These are phyloP conservation scores for Pelmatolapia mariae DNA, from an alignment of 2,113 vertebrate genomes.

Conservation along the genomic window DNA sequence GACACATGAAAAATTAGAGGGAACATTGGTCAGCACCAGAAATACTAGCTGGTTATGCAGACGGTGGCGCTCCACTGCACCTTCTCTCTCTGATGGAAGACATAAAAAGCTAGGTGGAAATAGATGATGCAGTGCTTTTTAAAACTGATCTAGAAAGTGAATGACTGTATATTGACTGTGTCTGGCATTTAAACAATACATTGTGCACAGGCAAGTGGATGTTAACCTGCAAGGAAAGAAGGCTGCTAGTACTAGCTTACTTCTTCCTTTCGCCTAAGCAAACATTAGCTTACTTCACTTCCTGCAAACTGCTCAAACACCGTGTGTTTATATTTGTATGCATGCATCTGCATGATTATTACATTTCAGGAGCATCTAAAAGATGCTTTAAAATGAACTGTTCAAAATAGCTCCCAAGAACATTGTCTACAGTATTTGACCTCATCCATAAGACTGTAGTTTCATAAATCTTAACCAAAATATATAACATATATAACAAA, in stretches of 20 bases:
- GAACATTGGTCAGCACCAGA: not conserved
- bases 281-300: not conserved
- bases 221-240: not conserved
- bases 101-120: not conserved
- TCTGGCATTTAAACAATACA: not conserved
- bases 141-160: not conserved
- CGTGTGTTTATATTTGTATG: not conserved
- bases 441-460: not conserved
- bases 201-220: not conserved
- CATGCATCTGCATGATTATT: not conserved
- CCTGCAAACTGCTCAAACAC: not conserved
- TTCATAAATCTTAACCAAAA: not conserved
- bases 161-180: not conserved
- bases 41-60: not conserved
- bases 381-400: not conserved
- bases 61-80: not conserved
- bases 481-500: not conserved
- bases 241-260: not conserved
- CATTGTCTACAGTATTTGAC: not conserved
- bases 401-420: not conserved
- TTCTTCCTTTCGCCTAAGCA: not conserved
- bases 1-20: not conserved
- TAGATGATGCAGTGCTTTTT: not conserved
- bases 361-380: not conserved
- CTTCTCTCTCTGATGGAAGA: not conserved